These are phyloP conservation scores for Melanotaenia duboulayi DNA, from an alignment of 2,113 vertebrate genomes.

Conservation along the genomic window DNA sequence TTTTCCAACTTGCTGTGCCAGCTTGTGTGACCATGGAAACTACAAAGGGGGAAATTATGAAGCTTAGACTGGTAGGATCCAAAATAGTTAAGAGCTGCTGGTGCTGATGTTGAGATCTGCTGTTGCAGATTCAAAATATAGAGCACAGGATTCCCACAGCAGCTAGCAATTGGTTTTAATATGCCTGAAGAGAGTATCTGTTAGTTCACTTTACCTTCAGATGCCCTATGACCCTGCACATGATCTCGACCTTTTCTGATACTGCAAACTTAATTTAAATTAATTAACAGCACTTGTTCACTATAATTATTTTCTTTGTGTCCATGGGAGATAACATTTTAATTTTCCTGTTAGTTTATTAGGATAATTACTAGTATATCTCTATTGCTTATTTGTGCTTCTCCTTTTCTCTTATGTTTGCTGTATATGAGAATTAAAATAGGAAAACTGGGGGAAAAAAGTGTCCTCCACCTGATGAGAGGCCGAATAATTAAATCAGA, in stretches of 20 bases:
- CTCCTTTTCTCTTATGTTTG: background rate
- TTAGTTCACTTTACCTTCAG: background rate
- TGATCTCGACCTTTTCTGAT: background rate
- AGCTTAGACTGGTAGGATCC: background rate
- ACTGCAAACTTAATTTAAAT: background rate
- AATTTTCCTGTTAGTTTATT: background rate
- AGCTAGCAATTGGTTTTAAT: background rate
- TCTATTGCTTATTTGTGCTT: background rate
- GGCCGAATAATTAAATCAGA: constrained; percentile 6
- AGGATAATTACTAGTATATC: background rate
- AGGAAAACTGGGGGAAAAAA: background rate
- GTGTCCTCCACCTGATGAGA: background rate
- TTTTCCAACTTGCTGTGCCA: background rate
- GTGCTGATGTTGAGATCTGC: background rate
- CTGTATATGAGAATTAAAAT: background rate
- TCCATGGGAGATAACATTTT: background rate
- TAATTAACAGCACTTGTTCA: background rate
- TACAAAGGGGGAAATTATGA: background rate
- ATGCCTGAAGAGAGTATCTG: background rate
- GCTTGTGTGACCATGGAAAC: constrained; percentile 11
- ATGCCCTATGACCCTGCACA: background rate
- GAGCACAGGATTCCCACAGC: background rate
- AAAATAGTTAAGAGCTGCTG: constrained; percentile 9
- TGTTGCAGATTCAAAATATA: constrained; percentile 8
- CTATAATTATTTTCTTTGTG: background rate